These are phyloP conservation scores for Taphrorychus bicolor DNA, from an alignment of 2,888 invertebrate species.

Conservation along the genomic window DNA sequence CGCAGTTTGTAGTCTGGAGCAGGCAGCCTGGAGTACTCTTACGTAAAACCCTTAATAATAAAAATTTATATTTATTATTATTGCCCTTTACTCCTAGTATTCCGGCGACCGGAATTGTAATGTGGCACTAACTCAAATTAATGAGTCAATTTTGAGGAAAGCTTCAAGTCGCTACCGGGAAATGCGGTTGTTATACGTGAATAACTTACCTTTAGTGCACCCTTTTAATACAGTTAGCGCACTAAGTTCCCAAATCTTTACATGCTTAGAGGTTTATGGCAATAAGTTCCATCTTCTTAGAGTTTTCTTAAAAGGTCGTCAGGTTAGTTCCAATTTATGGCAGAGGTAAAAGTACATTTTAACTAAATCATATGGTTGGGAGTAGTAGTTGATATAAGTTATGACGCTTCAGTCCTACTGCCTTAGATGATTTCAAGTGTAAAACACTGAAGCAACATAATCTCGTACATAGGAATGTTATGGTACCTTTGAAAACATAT, in stretches of 20 bases:
- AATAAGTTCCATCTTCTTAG: background rate
- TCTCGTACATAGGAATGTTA: too few species aligned
- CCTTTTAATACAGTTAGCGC: conserved; percentile 28
- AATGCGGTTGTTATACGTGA: conserved; percentile 40
- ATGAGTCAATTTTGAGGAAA: conserved; percentile 31
- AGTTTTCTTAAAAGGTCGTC: background rate
- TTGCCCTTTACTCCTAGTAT: conserved; percentile 10
- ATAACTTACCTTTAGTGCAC: conserved; percentile 30
- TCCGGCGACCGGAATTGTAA: conserved; percentile 21
- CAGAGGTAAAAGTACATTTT: too few species aligned
- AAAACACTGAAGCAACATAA: too few species aligned
- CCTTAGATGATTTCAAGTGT: too few species aligned
- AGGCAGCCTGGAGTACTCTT: background rate
- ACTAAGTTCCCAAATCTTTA: conserved; percentile 13
- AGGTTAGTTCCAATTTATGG: background rate
- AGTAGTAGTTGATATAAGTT: too few species aligned
- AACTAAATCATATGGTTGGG: too few species aligned
- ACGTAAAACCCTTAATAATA: conserved; percentile 5
- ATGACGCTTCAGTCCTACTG: too few species aligned
- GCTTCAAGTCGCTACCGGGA: conserved; percentile 24
- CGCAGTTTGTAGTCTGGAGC: background rate
- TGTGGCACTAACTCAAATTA: conserved; percentile 23
- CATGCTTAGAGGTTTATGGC: background rate
- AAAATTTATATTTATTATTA: conserved; percentile 22
- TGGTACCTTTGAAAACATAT: too few species aligned